A percentile compares a stretch with the other conserved stretches of the same genome.
phyloP scores from a whole-genome alignment of 2,888 invertebrate species.

The Tineola bisselliella region DNA sequence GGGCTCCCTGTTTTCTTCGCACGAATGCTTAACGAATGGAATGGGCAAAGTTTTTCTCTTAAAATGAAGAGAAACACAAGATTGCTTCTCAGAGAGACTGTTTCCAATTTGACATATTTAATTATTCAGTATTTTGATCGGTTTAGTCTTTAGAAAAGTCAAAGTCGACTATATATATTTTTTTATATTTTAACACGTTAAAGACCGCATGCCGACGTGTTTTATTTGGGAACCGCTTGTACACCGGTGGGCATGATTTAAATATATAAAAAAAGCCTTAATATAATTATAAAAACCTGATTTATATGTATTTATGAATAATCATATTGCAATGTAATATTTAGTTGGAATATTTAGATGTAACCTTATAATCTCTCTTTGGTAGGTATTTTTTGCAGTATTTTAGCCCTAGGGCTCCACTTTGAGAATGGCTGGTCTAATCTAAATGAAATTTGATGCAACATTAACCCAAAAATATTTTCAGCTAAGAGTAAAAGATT shows the following conservation, averaged over 20 bases:
- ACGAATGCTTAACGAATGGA: constrained; percentile 9
- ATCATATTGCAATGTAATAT: too few species aligned
- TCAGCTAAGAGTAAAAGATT: background rate
- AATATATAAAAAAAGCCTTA: too few species aligned
- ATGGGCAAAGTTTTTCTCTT: constrained; percentile 11
- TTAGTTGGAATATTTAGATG: too few species aligned
- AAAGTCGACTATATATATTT: background rate
- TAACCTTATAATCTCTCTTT: too few species aligned
- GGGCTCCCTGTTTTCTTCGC: constrained; percentile 3
- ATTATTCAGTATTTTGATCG: constrained; percentile 3
- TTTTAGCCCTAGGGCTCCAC: too few species aligned
- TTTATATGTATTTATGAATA: too few species aligned
- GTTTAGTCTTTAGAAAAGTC: background rate
- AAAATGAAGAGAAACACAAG: background rate
- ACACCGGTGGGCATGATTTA: too few species aligned
- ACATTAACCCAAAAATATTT: background rate
- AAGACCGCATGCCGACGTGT: background rate
- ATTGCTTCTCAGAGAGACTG: background rate
- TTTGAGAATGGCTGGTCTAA: too few species aligned
- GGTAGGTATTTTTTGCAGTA: too few species aligned
- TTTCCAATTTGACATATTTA: background rate
- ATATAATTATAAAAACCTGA: too few species aligned
- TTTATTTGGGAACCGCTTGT: too few species aligned
- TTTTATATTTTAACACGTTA: background rate
- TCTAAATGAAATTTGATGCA: background rate